Evolutionary conservation across 1,140 invertebrate genomes (phyloP), one percentile per base, ranked within the genome.

Genomic region (Drepana arcuata): DNA sequence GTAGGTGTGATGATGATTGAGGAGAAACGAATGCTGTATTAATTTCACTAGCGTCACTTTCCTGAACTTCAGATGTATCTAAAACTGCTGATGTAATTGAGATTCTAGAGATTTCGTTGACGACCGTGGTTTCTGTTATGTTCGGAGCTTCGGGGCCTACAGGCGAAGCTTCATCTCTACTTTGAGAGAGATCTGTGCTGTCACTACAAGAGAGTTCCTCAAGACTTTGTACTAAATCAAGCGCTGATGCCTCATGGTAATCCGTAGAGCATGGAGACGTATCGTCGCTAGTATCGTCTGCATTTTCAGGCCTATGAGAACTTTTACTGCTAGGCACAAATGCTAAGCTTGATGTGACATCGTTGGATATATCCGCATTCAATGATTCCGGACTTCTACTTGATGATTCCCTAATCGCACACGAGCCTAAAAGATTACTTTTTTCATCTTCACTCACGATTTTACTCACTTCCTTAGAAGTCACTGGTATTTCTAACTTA

Each of bases 191-290:
- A 44, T 82, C 71, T 12, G 53, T 65, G 36, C 71, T 78, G 44
- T 77, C 78, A 67, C 55, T 62, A 43, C 59, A 70, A 28, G 72
- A 73, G 3, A 74, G 48, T 45, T 82, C 74, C 24, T 71, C 74
- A 40, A 79, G 62, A 44, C 73, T 78, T 52, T 73, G 71, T 28
- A 59, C 66, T 47, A 75, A 34, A 41, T 82, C 78, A n/a, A 82
- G 61, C 2, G 78, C 75, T 14, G 78, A 82, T 5, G 78, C 75
- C 50, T 82, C 78, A 15, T 80, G 78, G 35, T 82, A 82, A 46
- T 82, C 78, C 2, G 74, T 77, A 31, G 74, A 79, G 38, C 74
- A 79, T 11, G 77, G 68, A 12, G 77, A 81, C 7, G 74, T 82
- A 36, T 75, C 73, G 27, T 75, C 72, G 61, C 67, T 82, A 2